A percentile compares a stretch with the other conserved stretches of the same genome.
These are phyloP conservation scores for Lathamus discolor DNA, from an alignment of 2,113 vertebrate genomes.

Conservation along the genomic window DNA sequence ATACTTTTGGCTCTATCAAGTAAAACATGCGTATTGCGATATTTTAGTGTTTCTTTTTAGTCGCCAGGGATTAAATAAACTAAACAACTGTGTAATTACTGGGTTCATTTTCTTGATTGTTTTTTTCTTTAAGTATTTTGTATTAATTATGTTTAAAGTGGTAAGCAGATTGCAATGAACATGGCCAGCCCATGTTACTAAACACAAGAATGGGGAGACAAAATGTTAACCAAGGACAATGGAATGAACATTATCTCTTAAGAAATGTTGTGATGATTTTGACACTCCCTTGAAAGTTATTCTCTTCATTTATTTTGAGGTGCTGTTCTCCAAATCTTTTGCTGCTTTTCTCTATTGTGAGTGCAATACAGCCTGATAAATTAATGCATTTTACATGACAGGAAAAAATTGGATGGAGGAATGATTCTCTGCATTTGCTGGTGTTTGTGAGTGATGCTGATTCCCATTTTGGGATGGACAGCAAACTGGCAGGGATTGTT, in stretches of 20 bases:
- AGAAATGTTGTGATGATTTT: not conserved
- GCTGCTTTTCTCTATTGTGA: not conserved
- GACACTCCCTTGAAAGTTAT: not conserved
- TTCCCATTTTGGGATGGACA: constrained; percentile 99
- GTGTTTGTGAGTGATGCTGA: constrained; percentile 96
- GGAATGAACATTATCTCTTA: not conserved
- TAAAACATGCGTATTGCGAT: not conserved
- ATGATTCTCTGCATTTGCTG: constrained; percentile 92
- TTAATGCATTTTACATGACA: constrained; percentile 62
- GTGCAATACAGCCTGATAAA: not conserved
- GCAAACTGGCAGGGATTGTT: constrained; percentile 95
- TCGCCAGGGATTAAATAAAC: not conserved
- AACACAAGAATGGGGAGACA: not conserved
- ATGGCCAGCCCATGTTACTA: not conserved
- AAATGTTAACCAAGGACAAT: constrained; percentile 5
- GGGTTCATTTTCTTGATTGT: not conserved
- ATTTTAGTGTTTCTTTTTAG: not conserved
- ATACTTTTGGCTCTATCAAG: not conserved
- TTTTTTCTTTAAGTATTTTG: not conserved
- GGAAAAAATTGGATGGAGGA: constrained; percentile 98
- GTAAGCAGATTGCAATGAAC: not conserved
- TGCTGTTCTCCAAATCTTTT: not conserved
- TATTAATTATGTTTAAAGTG: not conserved
- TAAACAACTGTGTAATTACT: not conserved
- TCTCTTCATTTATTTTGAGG: not conserved